Evolutionary conservation across 2,113 vertebrate species (phyloP).

Genomic region (Elephantulus edwardii): DNA sequence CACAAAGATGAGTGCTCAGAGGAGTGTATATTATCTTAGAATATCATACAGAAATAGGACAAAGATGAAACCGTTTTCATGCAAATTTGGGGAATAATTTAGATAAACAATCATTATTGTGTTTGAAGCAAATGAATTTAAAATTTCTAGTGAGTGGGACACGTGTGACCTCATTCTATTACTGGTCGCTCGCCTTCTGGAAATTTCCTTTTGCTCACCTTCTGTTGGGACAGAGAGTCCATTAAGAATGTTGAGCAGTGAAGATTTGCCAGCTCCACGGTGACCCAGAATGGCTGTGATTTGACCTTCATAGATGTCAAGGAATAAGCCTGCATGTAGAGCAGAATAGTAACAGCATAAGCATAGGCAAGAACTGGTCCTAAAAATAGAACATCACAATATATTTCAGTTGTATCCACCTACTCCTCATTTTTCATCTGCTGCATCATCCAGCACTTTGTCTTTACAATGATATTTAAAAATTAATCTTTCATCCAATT

Average conservation of each 20-base stretch:
- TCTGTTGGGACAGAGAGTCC: conserved; percentile 88
- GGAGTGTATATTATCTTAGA: not conserved
- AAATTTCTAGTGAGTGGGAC: not conserved
- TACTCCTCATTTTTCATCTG: not conserved
- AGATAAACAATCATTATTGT: not conserved
- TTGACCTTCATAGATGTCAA: conserved; percentile 94
- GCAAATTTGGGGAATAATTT: not conserved
- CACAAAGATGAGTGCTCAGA: not conserved
- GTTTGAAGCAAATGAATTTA: not conserved
- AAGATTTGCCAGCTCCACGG: conserved; percentile 94
- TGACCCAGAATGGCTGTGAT: conserved; percentile 95
- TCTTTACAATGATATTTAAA: no score
- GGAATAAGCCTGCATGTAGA: conserved; percentile 85
- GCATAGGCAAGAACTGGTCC: not conserved
- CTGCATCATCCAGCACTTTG: not conserved
- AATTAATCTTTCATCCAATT: no score
- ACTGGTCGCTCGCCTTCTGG: not conserved
- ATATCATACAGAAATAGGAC: not conserved
- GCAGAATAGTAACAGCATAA: not conserved
- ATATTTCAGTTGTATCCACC: not conserved
- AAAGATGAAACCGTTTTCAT: not conserved
- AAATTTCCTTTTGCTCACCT: conserved; percentile 77
- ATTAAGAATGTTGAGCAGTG: conserved; percentile 91
- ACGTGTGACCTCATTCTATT: not conserved
- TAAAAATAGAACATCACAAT: not conserved